A percentile compares a stretch with the other conserved stretches of the same genome.
These are phyloP conservation scores for Linurgus olivaceus DNA, from an alignment of 2,797 vertebrate genomes.

Conservation along the genomic window DNA sequence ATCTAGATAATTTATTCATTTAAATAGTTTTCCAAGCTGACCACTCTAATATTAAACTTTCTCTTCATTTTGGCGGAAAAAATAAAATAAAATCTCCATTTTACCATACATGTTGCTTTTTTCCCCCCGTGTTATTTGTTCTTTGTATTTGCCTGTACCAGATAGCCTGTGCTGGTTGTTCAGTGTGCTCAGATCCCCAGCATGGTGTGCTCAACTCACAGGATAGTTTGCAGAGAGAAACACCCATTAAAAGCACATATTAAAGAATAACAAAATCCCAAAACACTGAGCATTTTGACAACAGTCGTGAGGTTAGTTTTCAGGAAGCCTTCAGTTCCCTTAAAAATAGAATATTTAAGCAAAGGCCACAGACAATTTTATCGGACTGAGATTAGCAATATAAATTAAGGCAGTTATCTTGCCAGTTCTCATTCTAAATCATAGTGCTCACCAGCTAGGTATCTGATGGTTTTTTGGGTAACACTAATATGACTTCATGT, in stretches of 20 bases:
- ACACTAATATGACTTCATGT: not conserved
- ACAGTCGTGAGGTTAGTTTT: not conserved
- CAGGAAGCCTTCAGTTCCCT: not conserved
- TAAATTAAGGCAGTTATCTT: not conserved
- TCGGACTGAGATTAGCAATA: not conserved
- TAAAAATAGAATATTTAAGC: not conserved
- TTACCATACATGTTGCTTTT: not conserved
- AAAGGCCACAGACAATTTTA: not conserved
- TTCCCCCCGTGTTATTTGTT: not conserved
- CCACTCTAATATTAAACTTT: not conserved
- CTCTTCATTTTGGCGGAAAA: not conserved
- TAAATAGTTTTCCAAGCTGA: not conserved
- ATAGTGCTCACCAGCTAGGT: fast-evolving
- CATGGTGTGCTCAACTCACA: not conserved
- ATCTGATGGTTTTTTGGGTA: not conserved
- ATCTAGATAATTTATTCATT: not conserved
- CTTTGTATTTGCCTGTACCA: not conserved
- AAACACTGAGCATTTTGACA: not conserved
- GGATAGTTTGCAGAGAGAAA: not conserved
- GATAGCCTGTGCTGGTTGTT: not conserved
- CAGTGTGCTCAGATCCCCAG: not conserved
- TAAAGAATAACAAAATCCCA: not conserved
- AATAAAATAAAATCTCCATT: not conserved
- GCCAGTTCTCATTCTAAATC: not conserved
- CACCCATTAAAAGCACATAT: not conserved